These are phyloP conservation scores for Gobionotothen gibberifrons DNA, from an alignment of 2,797 vertebrate species.

Conservation along the genomic window DNA sequence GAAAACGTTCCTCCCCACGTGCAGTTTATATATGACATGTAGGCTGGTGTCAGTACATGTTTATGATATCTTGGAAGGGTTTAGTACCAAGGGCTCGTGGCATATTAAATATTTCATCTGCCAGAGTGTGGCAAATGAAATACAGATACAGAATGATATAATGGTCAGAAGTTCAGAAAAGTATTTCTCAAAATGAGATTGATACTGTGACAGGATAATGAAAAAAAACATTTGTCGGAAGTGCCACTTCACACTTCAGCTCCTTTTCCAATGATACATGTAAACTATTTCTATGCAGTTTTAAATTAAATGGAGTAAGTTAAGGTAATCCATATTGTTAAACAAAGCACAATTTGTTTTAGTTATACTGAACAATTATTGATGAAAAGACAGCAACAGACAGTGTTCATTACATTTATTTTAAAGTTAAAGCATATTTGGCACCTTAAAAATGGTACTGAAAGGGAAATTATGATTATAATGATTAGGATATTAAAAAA, in stretches of 20 bases:
- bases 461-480: neutral
- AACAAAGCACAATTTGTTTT: neutral
- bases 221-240: conserved; percentile 10
- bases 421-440: neutral
- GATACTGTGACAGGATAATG: neutral
- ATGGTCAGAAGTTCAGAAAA: neutral
- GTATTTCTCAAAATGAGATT: neutral
- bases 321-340: neutral
- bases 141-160: neutral
- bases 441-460: neutral
- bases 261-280: neutral
- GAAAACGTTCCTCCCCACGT: conserved; percentile 51
- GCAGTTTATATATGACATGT: conserved; percentile 39
- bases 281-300: neutral
- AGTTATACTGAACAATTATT: neutral
- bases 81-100: too few species aligned
- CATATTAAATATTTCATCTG: neutral
- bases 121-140: too few species aligned
- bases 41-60: conserved; percentile 39
- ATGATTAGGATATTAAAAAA: too few species aligned
- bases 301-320: neutral
- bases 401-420: neutral
- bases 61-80: neutral
- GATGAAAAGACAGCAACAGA: neutral
- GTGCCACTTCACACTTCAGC: conserved; percentile 33